Evolutionary conservation across 2,113 vertebrate genomes (phyloP).

Genomic region (Numida meleagris): DNA sequence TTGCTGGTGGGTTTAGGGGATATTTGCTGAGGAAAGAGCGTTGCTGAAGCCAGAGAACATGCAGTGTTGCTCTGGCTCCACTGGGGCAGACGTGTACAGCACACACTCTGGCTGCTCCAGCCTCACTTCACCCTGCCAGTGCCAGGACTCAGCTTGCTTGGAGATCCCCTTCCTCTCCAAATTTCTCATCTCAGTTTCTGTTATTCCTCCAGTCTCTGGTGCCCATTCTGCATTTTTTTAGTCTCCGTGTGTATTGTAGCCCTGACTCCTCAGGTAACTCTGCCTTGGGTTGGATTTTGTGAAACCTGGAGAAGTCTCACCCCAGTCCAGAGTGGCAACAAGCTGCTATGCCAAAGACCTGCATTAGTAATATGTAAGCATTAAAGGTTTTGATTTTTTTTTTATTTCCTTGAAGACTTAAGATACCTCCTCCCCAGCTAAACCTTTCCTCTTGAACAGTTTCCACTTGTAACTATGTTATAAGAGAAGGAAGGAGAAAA

Average conservation of each 20-base stretch:
- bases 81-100: background rate
- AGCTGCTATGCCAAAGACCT: background rate
- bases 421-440: background rate
- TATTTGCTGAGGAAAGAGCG: background rate
- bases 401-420: background rate
- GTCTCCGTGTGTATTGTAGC: background rate
- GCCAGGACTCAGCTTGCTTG: background rate
- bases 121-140: background rate
- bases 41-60: background rate
- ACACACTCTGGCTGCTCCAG: background rate
- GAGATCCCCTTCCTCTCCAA: background rate
- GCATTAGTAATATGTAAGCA: background rate
- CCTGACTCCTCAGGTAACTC: rapidly evolving
- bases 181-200: background rate
- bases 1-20: background rate
- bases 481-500: background rate
- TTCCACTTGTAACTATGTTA: background rate
- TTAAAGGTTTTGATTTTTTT: background rate
- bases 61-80: background rate
- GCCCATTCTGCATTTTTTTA: background rate
- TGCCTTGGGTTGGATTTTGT: background rate
- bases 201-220: background rate
- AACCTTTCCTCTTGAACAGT: background rate
- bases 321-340: background rate
- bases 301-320: background rate